Conservation (phyloP, 2,797 vertebrate species). For the Pseudomugil tenellus region DNA sequence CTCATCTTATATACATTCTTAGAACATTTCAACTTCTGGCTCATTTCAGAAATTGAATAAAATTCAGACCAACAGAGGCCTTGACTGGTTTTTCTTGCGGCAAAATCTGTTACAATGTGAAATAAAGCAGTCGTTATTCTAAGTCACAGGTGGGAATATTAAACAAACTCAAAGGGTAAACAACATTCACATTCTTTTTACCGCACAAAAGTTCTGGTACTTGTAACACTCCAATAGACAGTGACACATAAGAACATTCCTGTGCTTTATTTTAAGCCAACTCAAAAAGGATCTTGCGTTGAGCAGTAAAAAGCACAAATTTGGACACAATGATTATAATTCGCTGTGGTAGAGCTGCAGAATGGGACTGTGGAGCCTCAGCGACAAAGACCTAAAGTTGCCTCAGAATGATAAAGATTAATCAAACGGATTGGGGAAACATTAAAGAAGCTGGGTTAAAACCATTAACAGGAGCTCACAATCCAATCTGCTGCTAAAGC, state of each 20-base stretch:
- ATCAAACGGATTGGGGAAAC: background rate
- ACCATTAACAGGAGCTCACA: constrained; percentile 27
- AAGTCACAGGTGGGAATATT: constrained; percentile 21
- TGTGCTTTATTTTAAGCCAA: constrained; percentile 2
- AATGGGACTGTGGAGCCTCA: background rate
- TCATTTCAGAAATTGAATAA: constrained; percentile 19
- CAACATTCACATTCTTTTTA: constrained; percentile 31
- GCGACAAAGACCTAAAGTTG: constrained; percentile 5
- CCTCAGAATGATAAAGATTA: constrained; percentile 1
- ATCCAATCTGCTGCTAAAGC: constrained; percentile 16
- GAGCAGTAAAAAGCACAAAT: constrained; percentile 9
- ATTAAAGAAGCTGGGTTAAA: constrained; percentile 1
- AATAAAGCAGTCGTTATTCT: constrained; percentile 42
- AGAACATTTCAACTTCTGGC: constrained; percentile 24
- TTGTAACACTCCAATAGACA: constrained; percentile 30
- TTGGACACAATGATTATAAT: background rate
- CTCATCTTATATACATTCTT: constrained; percentile 29
- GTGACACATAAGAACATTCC: constrained; percentile 5
- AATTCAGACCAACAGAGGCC: constrained; percentile 36
- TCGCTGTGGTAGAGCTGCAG: background rate
- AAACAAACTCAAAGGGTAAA: constrained; percentile 39
- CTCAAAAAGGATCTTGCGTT: constrained; percentile 3
- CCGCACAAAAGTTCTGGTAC: constrained; percentile 9
- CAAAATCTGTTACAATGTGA: constrained; percentile 31
- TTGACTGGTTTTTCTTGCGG: constrained; percentile 24